Base-by-base conservation (phyloP, 1,140 invertebrate genomes). In the Probaryconus sp. region DNA sequence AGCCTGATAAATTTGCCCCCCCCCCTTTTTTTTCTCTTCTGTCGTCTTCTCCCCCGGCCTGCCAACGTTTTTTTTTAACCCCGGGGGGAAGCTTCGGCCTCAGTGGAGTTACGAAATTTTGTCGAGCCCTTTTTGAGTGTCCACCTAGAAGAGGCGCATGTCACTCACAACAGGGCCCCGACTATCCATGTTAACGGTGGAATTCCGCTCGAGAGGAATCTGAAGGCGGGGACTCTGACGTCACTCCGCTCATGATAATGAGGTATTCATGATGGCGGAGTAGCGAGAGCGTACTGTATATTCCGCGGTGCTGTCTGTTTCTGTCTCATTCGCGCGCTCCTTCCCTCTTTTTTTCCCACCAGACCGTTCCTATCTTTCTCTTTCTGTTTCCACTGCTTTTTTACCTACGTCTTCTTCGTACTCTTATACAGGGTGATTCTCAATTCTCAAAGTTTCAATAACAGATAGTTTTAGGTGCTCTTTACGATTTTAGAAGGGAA, bases 191-290 rank as follows among this genome's bases (percentile, higher is more conserved):
- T 86, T 88, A 89, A 88, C 86, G 85, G 84, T 88, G 91, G 91
- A 92, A 92, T 92, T 92, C 91, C 91, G 90, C 91, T 91, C 89
- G 89, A 89, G 89, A 91, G 90, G 91, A 91, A 90, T 91, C 89
- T 87, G 85, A 87, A 88, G 83, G 85, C 89, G 89, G 89, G 89
- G 87, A 88, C 85, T 89, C 90, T 92, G 92, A 92, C 91, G 91
- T 93, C 91, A 93, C 89, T 89, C 89, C 85, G 88, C 86, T 89
- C 88, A 90, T 92, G 91, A 92, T 92, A 93, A 93, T 93, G 92
- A 92, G 92, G 91, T 92, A 93, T 93, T 92, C 92, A 93, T 92
- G 91, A 93, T 93, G 92, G 92, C 92, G 91, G 92, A 90, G 89
- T 92, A 91, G 90, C 89, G 90, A 75, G 67, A 80, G 76, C 72